Percentiles rank a stretch among this genome's conserved stretches.
Conservation (phyloP, 1,140 invertebrate genomes). For the Bradysia coprophila region DNA sequence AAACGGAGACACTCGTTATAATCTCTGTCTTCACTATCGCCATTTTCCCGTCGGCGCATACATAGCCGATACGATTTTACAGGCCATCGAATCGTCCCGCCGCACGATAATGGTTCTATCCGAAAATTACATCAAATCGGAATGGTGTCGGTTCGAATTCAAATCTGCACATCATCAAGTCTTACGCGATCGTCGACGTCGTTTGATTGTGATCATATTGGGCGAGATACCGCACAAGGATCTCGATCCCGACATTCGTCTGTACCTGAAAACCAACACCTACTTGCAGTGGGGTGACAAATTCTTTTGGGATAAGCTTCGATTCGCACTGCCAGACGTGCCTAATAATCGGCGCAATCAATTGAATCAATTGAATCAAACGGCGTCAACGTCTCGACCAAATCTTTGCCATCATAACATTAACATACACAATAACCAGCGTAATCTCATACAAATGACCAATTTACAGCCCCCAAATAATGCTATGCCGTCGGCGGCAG, state of each 20-base stretch:
- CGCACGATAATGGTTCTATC: conserved; percentile 83
- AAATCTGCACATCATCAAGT: conserved; percentile 84
- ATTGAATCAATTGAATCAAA: conserved; percentile 8
- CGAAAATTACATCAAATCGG: conserved; percentile 83
- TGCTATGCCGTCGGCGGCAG: background rate
- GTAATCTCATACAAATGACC: background rate
- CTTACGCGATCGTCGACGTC: conserved; percentile 54
- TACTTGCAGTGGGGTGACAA: conserved; percentile 84
- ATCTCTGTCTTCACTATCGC: conserved; percentile 76
- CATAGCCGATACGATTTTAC: conserved; percentile 74
- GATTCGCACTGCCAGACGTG: conserved; percentile 76
- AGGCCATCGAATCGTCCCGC: conserved; percentile 73
- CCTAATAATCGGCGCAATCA: conserved; percentile 41
- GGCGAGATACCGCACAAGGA: conserved; percentile 75
- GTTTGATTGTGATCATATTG: conserved; percentile 70
- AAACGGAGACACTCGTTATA: conserved; percentile 53
- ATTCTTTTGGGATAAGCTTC: conserved; percentile 84
- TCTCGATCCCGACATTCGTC: conserved; percentile 73
- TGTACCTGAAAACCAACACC: conserved; percentile 85
- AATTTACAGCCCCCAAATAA: background rate
- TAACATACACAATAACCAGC: background rate
- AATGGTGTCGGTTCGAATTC: conserved; percentile 86
- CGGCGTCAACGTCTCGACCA: background rate
- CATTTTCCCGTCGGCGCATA: conserved; percentile 75
- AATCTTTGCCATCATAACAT: background rate